Conservation (phyloP, 2,113 vertebrate species). For the Lutjanus erythropterus region DNA sequence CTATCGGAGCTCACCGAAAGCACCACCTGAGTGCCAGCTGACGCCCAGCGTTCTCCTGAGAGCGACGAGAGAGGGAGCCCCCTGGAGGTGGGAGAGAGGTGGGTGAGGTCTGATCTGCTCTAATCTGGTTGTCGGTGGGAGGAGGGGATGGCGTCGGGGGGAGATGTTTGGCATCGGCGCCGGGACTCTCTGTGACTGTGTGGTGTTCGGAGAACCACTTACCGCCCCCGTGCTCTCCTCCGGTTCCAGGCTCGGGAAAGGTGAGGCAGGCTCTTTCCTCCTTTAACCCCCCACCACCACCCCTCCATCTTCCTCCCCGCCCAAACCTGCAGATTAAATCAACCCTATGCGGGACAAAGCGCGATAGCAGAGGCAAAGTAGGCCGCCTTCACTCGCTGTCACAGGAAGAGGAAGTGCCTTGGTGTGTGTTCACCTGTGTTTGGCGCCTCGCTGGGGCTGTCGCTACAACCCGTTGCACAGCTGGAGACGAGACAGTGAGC, state of each 20-base stretch:
- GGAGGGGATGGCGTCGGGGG: constrained; percentile 35
- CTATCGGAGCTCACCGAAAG: constrained; percentile 36
- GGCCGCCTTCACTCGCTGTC: constrained; percentile 77
- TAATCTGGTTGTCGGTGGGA: constrained; percentile 67
- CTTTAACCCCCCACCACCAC: background rate
- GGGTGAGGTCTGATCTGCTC: constrained; percentile 56
- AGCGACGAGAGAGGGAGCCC: constrained; percentile 26
- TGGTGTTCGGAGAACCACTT: constrained; percentile 68
- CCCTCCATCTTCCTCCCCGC: too few relatives aligned
- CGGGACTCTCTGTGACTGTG: constrained; percentile 61
- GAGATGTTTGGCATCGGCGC: constrained; percentile 50
- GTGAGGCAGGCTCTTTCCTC: constrained; percentile 32
- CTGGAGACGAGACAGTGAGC: constrained; percentile 63
- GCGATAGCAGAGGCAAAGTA: constrained; percentile 74
- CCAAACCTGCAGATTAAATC: constrained; percentile 79
- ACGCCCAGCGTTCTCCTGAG: background rate
- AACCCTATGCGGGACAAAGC: constrained; percentile 56
- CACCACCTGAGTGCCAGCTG: constrained; percentile 22
- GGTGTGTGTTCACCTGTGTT: constrained; percentile 69
- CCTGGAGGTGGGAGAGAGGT: constrained; percentile 54
- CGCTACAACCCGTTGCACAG: constrained; percentile 63
- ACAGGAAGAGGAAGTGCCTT: constrained; percentile 80
- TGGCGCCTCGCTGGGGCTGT: constrained; percentile 48
- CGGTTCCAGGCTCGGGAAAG: constrained; percentile 59
- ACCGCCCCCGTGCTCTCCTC: constrained; percentile 59